Evolutionary conservation across 2,797 vertebrate species (phyloP).

Genomic region (Remorina albescens): DNA sequence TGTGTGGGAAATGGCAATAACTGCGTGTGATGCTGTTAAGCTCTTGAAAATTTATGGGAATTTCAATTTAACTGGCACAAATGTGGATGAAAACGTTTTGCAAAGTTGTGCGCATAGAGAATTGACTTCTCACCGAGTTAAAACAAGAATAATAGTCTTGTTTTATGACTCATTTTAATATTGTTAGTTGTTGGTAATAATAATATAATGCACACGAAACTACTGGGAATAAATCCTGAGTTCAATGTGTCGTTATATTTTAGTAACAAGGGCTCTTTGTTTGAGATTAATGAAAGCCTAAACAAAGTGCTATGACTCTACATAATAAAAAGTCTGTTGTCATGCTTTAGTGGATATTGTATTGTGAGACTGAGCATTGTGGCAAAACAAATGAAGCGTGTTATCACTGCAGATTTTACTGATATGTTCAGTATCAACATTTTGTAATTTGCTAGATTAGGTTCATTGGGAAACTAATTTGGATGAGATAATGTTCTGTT

Average conservation of each 20-base stretch:
- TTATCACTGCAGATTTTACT: not conserved
- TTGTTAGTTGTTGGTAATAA: not conserved
- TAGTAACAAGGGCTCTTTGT: not conserved
- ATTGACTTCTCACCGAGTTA: not conserved
- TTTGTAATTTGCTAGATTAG: constrained; percentile 1
- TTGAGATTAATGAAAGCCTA: not conserved
- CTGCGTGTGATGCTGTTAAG: not conserved
- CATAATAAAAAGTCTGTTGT: no score
- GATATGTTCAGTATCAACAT: not conserved
- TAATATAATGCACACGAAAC: not conserved
- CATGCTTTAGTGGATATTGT: not conserved
- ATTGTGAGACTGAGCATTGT: not conserved
- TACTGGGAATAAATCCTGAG: not conserved
- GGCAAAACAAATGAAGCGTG: not conserved
- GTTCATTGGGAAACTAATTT: not conserved
- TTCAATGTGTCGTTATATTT: not conserved
- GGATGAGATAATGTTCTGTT: not conserved
- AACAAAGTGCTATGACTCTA: not conserved
- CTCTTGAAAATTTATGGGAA: not conserved
- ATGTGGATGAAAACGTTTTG: not conserved
- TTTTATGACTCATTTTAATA: not conserved
- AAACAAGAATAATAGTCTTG: not conserved
- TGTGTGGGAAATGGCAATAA: not conserved
- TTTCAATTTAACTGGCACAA: not conserved
- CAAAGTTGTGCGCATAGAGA: no score